These are phyloP conservation scores for Zygogramma bicolorata DNA, from an alignment of 2,888 invertebrate genomes.

Conservation along the genomic window DNA sequence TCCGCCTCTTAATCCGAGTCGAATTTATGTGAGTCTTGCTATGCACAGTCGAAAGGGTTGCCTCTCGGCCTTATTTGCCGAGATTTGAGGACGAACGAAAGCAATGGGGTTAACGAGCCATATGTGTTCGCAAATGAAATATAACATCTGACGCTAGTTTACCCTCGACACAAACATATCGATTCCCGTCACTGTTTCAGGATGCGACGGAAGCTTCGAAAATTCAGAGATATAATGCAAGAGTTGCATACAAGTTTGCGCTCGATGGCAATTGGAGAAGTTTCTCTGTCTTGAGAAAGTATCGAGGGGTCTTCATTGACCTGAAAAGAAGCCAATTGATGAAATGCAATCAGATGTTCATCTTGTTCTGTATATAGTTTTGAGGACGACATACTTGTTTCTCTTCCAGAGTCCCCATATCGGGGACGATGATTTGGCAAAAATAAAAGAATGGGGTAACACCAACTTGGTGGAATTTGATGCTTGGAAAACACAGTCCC, in stretches of 20 bases:
- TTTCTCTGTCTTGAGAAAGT: neutral
- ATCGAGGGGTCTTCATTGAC: no score
- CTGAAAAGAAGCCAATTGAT: no score
- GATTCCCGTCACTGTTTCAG: neutral
- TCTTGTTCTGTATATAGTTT: no score
- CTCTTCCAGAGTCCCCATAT: no score
- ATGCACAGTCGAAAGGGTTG: neutral
- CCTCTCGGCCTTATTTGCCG: neutral
- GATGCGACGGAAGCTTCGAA: neutral
- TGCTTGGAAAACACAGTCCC: no score
- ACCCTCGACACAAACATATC: neutral
- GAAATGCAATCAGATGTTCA: no score
- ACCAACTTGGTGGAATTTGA: no score
- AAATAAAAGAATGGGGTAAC: no score
- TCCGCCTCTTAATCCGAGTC: neutral
- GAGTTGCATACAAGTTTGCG: neutral
- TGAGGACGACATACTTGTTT: no score
- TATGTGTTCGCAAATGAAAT: conserved; percentile 1
- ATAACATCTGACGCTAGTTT: neutral
- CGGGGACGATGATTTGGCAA: no score
- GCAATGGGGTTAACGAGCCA: neutral
- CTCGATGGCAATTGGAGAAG: neutral
- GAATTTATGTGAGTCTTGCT: neutral
- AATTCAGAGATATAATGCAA: neutral
- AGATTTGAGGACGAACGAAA: neutral